A percentile compares a stretch with the other conserved stretches of the same genome.
Conservation (phyloP, 2,113 vertebrate genomes). For the Synodontis membranacea region DNA sequence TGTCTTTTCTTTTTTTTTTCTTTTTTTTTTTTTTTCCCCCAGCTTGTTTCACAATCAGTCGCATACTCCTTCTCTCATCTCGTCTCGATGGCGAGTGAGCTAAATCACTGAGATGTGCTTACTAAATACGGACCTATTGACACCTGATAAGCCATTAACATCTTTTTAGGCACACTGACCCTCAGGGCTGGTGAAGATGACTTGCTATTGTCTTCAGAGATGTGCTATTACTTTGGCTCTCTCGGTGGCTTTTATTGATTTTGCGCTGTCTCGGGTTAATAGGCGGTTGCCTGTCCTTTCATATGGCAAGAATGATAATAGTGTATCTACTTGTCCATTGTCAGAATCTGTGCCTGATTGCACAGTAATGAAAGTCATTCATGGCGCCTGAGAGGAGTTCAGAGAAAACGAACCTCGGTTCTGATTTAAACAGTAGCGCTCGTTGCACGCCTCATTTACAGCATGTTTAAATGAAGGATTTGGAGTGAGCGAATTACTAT, state of each 20-base stretch:
- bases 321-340: conserved; percentile 11
- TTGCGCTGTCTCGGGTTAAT: neutral
- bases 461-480: neutral
- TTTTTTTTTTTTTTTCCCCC: neutral
- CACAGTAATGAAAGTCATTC: conserved; percentile 28
- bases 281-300: neutral
- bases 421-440: conserved; percentile 18
- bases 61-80: neutral
- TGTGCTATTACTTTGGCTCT: neutral
- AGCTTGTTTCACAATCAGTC: neutral
- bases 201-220: conserved; percentile 13
- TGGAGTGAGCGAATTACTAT: neutral
- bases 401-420: neutral
- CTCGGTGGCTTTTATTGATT: neutral
- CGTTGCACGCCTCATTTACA: conserved; percentile 12
- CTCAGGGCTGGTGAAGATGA: neutral
- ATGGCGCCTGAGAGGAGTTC: neutral
- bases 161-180: conserved; percentile 6
- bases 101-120: conserved; percentile 21
- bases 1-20: neutral
- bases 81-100: neutral
- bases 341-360: conserved; percentile 21
- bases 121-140: conserved; percentile 43
- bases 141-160: conserved; percentile 28
- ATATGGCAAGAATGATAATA: conserved; percentile 32